A percentile compares a stretch with the other conserved stretches of the same genome.
Evolutionary conservation across 2,888 invertebrate genomes (phyloP).

Genomic region (Drosophila prolongata): DNA sequence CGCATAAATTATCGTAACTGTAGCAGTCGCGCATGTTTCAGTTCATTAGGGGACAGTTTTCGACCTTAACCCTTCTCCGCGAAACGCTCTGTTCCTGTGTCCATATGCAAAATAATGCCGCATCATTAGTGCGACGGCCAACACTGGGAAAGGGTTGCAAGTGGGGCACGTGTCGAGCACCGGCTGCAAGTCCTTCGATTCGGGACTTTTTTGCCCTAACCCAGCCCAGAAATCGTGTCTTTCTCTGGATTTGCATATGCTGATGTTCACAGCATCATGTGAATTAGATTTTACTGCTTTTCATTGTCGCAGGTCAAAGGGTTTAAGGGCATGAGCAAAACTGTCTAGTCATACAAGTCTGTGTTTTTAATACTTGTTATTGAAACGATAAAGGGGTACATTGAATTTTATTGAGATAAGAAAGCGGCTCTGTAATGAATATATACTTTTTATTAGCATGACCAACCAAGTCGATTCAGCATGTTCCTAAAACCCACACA

Average conservation of each 20-base stretch:
- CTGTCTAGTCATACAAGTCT: constrained; percentile 17
- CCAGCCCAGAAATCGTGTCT: constrained; percentile 33
- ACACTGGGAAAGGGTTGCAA: constrained; percentile 62
- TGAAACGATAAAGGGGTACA: neutral
- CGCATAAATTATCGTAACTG: constrained; percentile 72
- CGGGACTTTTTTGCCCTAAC: constrained; percentile 24
- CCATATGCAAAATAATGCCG: constrained; percentile 78
- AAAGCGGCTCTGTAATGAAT: too few relatives aligned
- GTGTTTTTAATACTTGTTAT: constrained; percentile 3
- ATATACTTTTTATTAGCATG: too few relatives aligned
- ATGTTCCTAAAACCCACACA: too few relatives aligned
- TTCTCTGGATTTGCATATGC: constrained; percentile 59
- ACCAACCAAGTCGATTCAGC: too few relatives aligned
- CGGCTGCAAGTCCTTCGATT: constrained; percentile 29
- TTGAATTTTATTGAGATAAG: neutral
- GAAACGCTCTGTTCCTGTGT: constrained; percentile 31
- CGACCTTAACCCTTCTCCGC: constrained; percentile 49
- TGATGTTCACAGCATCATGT: constrained; percentile 59
- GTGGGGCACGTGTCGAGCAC: constrained; percentile 64
- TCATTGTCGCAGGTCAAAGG: constrained; percentile 46
- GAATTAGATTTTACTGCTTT: constrained; percentile 54
- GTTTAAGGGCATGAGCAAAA: constrained; percentile 33
- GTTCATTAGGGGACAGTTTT: constrained; percentile 62
- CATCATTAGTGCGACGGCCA: constrained; percentile 69
- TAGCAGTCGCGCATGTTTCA: constrained; percentile 68